Base-by-base conservation (phyloP, 2,113 vertebrate genomes). In the Solenodon paradoxus region DNA sequence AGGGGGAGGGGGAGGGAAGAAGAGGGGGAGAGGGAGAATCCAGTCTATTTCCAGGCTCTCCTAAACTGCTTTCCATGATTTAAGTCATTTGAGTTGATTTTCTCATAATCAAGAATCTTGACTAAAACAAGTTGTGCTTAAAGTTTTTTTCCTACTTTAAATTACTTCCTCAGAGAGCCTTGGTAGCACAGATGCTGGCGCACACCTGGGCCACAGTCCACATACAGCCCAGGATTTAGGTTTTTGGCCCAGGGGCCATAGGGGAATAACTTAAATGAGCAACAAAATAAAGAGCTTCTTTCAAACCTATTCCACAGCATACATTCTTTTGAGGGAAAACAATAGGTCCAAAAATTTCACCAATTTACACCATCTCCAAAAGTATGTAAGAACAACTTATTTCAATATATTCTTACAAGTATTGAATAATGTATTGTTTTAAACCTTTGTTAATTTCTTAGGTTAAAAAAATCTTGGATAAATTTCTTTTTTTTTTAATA, bases 91-190 rank as follows among this genome's bases (percentile, higher is more conserved):
- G 47, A 92, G 38, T 51, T 85, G 72, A 71, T 4, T 74, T 90
- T 87, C 75, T 96, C 38, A 42, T 82, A 83, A 83, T 79, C n/a
- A 91, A 81, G 71, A 91, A 35, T 91, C 40, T 26, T 77, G 53
- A 80, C 84, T 71, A 35, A 74, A 95, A 90, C 53, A 77, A 45
- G 40, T 91, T 38, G 51, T 77, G n/a, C 47, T 63, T 71, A 19
- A 63, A 82, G 45, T 30, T 64, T 90, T 94, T 82, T 59, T 74
- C 40, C 68, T 78, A 69, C 38, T 72, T 92, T 59, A 84, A 59
- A 51, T 45, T 4, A 78, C 55, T 28, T 79, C n/a, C 20, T 71
- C 35, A 90, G n/a, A n/a, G n/a, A n/a, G n/a, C n/a, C n/a, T n/a
- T n/a, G n/a, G n/a, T n/a, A n/a, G n/a, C n/a, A n/a, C n/a, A n/a